Percentiles rank a stretch among this genome's conserved stretches.
Conservation (phyloP, 2,888 invertebrate species). For the Petrophora chlorosata region DNA sequence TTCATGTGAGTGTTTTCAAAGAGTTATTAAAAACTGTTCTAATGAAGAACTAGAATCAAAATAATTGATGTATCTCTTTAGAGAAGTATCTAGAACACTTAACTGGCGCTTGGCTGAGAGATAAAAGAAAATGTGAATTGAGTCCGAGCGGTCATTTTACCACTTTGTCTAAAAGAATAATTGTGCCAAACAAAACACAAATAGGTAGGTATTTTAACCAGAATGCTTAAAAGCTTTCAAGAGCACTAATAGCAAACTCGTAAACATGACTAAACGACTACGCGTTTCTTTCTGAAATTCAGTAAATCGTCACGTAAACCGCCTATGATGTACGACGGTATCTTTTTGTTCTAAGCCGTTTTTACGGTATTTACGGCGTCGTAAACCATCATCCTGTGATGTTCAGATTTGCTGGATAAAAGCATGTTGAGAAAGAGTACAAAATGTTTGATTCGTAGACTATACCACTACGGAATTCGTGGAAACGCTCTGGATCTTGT, state of each 20-base stretch:
- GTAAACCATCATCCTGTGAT: constrained; percentile 35
- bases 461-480: no score
- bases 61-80: no score
- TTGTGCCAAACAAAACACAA: neutral
- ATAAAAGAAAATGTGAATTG: no score
- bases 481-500: no score
- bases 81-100: no score
- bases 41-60: no score
- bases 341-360: constrained; percentile 38
- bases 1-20: no score
- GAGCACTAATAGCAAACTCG: constrained; percentile 11
- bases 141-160: no score
- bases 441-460: no score
- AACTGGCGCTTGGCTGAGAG: no score
- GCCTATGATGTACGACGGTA: constrained; percentile 7
- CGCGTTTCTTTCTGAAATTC: neutral
- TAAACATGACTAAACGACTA: constrained; percentile 4
- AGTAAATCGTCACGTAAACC: constrained; percentile 1
- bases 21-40: no score
- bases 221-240: constrained; percentile 8
- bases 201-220: constrained; percentile 3
- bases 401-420: constrained; percentile 31
- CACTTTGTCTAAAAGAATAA: no score
- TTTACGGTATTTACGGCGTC: constrained; percentile 32
- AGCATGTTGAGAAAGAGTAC: constrained; percentile 29